phyloP scores from a whole-genome alignment of 2,888 invertebrate species.

The Drosophila fungiperda region DNA sequence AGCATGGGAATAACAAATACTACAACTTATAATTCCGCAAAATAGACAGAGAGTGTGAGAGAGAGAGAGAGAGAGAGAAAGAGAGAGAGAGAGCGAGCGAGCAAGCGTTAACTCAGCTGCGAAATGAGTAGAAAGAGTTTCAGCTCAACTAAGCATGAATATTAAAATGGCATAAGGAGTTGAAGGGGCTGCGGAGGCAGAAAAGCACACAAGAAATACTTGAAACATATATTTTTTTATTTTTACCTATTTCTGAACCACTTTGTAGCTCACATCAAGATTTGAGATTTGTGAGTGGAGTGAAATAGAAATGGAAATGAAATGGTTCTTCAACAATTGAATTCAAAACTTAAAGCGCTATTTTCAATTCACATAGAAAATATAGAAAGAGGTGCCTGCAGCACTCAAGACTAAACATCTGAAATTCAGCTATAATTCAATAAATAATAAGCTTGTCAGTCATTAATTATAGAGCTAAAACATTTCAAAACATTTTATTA shows the following conservation, averaged over 20 bases:
- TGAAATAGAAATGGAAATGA: slow-evolving; percentile 10
- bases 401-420: neutral
- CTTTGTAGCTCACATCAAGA: slow-evolving; percentile 18
- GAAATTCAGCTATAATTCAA: neutral
- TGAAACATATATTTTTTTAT: neutral
- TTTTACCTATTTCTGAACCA: slow-evolving; percentile 2
- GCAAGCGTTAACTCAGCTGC: slow-evolving; percentile 23
- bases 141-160: slow-evolving; percentile 54
- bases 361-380: neutral
- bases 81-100: neutral
- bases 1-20: slow-evolving; percentile 31
- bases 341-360: neutral
- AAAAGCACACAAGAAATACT: slow-evolving; percentile 2
- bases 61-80: too few relatives aligned
- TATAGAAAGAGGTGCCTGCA: neutral
- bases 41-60: neutral
- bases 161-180: slow-evolving; percentile 40
- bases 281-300: neutral
- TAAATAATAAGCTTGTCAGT: slow-evolving; percentile 11
- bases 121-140: slow-evolving; percentile 42
- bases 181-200: neutral
- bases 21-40: neutral
- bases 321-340: slow-evolving; percentile 4
- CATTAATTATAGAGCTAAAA: slow-evolving; percentile 8
- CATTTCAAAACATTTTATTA: neutral